Conservation (phyloP, 2,888 invertebrate genomes). For the Agrenia bidenticulata region DNA sequence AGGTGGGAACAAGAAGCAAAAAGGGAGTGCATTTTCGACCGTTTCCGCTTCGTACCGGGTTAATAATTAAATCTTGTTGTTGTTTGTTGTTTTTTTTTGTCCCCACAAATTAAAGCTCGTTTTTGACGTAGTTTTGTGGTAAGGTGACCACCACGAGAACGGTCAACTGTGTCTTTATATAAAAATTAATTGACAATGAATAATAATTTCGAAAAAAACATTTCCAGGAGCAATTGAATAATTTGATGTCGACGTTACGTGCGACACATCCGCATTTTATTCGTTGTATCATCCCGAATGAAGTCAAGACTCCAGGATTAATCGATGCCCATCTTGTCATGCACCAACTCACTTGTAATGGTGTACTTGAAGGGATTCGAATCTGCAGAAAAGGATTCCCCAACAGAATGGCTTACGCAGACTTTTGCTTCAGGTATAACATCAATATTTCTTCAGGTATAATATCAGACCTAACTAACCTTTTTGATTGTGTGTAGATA, state of each 20-base stretch:
- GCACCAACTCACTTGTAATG: constrained; percentile 99
- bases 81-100: no score
- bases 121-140: no score
- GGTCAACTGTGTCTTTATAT: no score
- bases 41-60: constrained; percentile 59
- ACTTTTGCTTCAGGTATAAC: constrained; percentile 67
- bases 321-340: constrained; percentile 98
- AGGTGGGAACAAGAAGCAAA: constrained; percentile 58
- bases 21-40: constrained; percentile 60
- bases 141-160: no score
- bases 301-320: constrained; percentile 89
- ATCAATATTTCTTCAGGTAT: no score
- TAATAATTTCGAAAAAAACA: background rate
- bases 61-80: constrained; percentile 49
- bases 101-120: no score
- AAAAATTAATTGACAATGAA: background rate
- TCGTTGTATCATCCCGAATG: constrained; percentile 99
- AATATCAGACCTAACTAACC: no score
- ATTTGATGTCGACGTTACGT: constrained; percentile 93
- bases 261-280: constrained; percentile 99
- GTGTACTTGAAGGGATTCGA: constrained; percentile 99
- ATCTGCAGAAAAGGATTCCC: constrained; percentile 99
- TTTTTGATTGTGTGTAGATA: constrained; percentile 67
- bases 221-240: constrained; percentile 88
- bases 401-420: constrained; percentile 99